Evolutionary conservation across 2,113 vertebrate species (phyloP), one percentile per base, ranked within the genome.

Genomic region (Equus przewalskii): DNA sequence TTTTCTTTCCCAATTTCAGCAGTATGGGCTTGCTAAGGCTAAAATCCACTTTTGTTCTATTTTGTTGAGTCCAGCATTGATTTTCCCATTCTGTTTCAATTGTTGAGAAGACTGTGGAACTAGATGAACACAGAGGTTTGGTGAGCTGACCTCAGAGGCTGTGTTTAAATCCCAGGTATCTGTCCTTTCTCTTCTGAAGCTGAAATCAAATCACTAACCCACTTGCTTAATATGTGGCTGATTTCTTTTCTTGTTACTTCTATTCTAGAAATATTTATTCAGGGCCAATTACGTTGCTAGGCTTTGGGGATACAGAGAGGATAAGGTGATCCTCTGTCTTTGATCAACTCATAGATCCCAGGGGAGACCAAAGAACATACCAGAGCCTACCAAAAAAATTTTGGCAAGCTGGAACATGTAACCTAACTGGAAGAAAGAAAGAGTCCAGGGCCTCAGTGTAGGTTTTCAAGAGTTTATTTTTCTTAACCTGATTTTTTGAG

Each of bases 241-340:
- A n/a, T 80, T 79, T 75, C 12, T 51, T 89, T 95, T 51, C 65
- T 91, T 90, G 13, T 72, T 81, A 62, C 4, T 93, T 98, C 56
- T 49, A 54, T 67, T 94, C 41, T 84, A 76, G 64, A 85, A 72
- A 81, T 44, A 41, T 76, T 72, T 96, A 62, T 72, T 96, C 58
- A 76, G 13, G 46, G 28, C n/a, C n/a, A 54, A 82, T 13, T 83
- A 62, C 22, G 89, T 76, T 81, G 51, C 30, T 85, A 65, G 67
- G 44, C 46, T 82, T 60, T 86, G 28, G 65, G 26, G 22, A 62
- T 78, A 60, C 22, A 88, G 33, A 95, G 11, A 72, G 33, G 41
- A 67, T 86, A 85, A 76, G 36, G 24, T 73, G n/a, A 15, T 69
- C 41, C 44, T 80, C 64, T 95, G 51, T 96, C 24, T 4, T 62